Base-by-base conservation (phyloP, 2,888 invertebrate genomes). In the Drosophila anceps region DNA sequence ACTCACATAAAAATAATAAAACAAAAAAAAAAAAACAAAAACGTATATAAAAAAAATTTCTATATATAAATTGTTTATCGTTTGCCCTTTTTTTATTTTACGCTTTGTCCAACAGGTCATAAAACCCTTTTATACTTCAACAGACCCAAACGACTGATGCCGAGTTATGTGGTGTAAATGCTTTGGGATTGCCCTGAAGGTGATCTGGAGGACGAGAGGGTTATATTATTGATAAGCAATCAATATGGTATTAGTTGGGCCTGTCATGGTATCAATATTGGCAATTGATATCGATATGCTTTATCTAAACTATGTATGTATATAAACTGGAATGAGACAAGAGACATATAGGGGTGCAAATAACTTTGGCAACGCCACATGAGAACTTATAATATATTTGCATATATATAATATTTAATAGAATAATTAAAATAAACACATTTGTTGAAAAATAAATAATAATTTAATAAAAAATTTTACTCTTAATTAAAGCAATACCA, bases 91-190 rank as follows among this genome's bases (percentile, higher is more conserved):
- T 68, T 66, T 58, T 48, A 48, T 31, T 48, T 65, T 68, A 39
- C 6, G 31, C 46, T 73, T 79, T 84, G 73, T 65, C 75, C 70
- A 87, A 90, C 88, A 90, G 69, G 85, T 88, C 90, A 84, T 90
- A 84, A 84, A 81, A 88, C 90, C 86, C 90, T 90, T 86, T 88
- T 90, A 85, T 86, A 86, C 86, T 85, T 86, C 86, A 86, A 90
- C 86, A 85, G 73, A 57, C 57, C 61, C 65, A 29, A 29, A 53
- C 66, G 39, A 29, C 82, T 77, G 79, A 86, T 90, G 67, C 86
- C 86, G 73, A 86, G 88, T 86, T 90, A 86, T 86, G 81, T 90
- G 82, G 90, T 86, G 86, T 57, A 76, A 84, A 84, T 84, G 79
- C 67, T 57, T 63, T 69, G 69, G 62, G 67, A 50, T 66, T 37